phyloP scores from a whole-genome alignment of 2,113 vertebrate genomes.

The Rhea pennata region DNA sequence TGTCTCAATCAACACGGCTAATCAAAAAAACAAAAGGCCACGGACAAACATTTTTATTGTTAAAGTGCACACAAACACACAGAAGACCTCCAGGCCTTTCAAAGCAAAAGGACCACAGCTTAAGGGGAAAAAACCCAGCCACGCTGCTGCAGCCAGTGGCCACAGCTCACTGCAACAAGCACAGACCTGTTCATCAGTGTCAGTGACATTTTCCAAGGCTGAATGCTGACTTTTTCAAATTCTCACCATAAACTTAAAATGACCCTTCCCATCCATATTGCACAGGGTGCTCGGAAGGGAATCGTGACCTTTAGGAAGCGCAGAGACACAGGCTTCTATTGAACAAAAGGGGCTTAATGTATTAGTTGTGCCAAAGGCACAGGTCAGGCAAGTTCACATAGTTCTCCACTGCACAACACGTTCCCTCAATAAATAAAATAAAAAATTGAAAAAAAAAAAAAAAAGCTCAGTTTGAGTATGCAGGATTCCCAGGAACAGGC shows the following conservation, averaged over 20 bases:
- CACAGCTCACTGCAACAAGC: conserved; percentile 18
- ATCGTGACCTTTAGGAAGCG: neutral
- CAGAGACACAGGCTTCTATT: neutral
- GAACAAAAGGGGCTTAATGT: neutral
- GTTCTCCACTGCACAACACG: neutral
- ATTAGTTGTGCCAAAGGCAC: neutral
- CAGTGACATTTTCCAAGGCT: conserved; percentile 32
- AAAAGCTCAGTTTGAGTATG: neutral
- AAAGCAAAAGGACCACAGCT: neutral
- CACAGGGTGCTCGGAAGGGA: neutral
- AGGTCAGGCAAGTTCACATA: neutral
- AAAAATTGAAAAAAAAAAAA: neutral
- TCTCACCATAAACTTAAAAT: conserved; percentile 4
- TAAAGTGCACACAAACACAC: neutral
- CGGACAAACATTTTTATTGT: neutral
- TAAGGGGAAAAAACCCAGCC: neutral
- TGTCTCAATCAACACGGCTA: neutral
- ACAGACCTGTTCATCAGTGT: neutral
- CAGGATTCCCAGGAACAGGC: neutral
- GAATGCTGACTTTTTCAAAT: conserved; percentile 45
- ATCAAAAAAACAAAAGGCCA: neutral
- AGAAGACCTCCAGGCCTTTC: neutral
- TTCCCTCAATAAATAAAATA: neutral
- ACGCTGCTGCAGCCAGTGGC: neutral
- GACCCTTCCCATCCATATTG: conserved; percentile 6